Evolutionary conservation across 1,140 invertebrate species (phyloP), one percentile per base, ranked within the genome.

Genomic region (Meloidogyne hapla): DNA sequence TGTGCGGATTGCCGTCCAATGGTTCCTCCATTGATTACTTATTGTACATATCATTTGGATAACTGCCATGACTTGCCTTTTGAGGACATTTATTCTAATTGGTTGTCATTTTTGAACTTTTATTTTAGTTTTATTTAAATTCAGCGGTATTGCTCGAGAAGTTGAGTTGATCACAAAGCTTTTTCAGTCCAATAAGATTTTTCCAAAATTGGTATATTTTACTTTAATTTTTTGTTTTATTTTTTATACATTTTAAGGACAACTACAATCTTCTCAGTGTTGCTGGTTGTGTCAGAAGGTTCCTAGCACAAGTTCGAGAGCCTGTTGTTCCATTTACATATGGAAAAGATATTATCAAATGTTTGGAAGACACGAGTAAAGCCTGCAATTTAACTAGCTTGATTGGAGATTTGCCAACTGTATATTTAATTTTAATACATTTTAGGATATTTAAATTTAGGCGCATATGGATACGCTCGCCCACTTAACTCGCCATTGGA

Each of bases 401-500:
- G 33, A 65, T 28, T 23, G 12, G 5, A 38, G 76, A 76, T 62
- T 64, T 73, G 38, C 70, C 70, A 5, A 33, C 64, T 33, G 70
- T 73, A 23, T 66, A 62, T 61, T 63, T n/a, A 21, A 0, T 69
- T 63, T 18, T 23, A 21, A n/a, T 23, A 33, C 28, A 74, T n/a
- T 3, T 48, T n/a, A 33, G 21, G 13, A 2, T 28, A 8, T 15
- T 26, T 73, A 28, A 25, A 10, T 28, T 71, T 21, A 67, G 74
- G 76, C 76, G 10, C 76, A 77, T 33, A 77, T 77, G 76, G 76
- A 77, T 61, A 76, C 76, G 2, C 45, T 77, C 6, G 76, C 40
- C 5, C 45, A 62, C 56, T 25, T 77, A 3, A 40, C 61, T 72
- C 61, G 69, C 3, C 70, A 76, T 61, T 74, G 70, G 70, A 73